phyloP scores from a whole-genome alignment of 2,888 invertebrate genomes.

The Platycheirus rosarum region DNA sequence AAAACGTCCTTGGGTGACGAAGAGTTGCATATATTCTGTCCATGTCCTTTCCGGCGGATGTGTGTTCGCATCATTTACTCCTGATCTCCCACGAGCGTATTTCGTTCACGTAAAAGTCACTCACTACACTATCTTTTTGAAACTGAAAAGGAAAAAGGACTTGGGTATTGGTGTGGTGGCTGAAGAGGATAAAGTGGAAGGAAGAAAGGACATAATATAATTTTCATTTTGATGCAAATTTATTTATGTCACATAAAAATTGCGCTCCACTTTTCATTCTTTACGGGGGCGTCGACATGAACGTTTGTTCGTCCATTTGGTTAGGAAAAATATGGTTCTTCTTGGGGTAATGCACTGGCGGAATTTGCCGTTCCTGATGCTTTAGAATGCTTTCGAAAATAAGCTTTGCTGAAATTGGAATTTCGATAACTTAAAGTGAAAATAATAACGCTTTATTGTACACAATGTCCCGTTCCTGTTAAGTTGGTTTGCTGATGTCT shows the following conservation, averaged over 20 bases:
- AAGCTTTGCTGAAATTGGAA: conserved; percentile 42
- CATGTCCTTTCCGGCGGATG: conserved; percentile 70
- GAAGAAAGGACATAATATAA: conserved; percentile 72
- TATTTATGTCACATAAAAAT: conserved; percentile 71
- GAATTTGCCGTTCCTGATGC: neutral
- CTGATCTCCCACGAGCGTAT: conserved; percentile 46
- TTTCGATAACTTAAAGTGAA: conserved; percentile 53
- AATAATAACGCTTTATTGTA: conserved; percentile 30
- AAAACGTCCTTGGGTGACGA: conserved; percentile 31
- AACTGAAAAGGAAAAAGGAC: conserved; percentile 1
- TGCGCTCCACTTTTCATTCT: conserved; percentile 58
- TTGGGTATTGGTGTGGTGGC: conserved; percentile 19
- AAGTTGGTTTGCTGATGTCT: conserved; percentile 32
- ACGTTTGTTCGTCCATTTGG: conserved; percentile 49
- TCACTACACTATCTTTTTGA: neutral
- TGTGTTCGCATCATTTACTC: conserved; percentile 71
- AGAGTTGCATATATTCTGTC: conserved; percentile 59
- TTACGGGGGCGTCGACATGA: conserved; percentile 43
- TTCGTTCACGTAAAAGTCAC: conserved; percentile 31
- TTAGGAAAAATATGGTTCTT: neutral
- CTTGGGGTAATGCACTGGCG: conserved; percentile 3
- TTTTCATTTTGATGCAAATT: conserved; percentile 72
- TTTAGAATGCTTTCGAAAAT: neutral
- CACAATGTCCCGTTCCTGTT: neutral
- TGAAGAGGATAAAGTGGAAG: conserved; percentile 61